Evolutionary conservation across 2,113 vertebrate genomes (phyloP), one percentile per base, ranked within the genome.

Genomic region (Phyllostomus hastatus): DNA sequence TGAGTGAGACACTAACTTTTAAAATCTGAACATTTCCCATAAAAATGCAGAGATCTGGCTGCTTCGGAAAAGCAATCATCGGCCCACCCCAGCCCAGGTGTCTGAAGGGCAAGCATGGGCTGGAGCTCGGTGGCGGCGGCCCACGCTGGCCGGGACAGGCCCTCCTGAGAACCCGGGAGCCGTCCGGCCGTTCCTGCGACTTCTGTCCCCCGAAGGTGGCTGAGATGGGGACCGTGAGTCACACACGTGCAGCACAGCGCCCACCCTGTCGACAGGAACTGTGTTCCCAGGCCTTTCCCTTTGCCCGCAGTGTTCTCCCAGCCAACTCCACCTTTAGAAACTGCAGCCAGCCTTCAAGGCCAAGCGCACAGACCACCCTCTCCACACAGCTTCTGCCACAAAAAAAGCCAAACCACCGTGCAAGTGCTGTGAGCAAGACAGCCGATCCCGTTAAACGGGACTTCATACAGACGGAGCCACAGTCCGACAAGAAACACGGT

Each of bases 191-290:
- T 0, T 11, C 46, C 61, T 15, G 22, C 26, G 35, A 19, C 73
- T n/a, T 19, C 38, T 50, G n/a, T 4, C 8, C 31, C 85, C 22
- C 2, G 3, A 22, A 10, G 33, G 64, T 19, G 10, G n/a, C 54
- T 33, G 46, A 43, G 75, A 41, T 33, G 57, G 67, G 35, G 50
- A 20, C 35, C 48, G 8, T 0, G 15, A 61, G 66, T 11, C 0
- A 1, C 24, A 10, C 35, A 20, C 33, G 1, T 14, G 17, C 1
- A 7, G 15, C 26, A 22, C 1, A 0, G 5, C 15, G 3, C 57
- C 46, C 61, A 2, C 6, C 35, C 11, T 38, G 6, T 9, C 4
- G 33, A 24, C 3, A 19, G 22, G 19, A 28, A 16, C 80, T 33
- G 17, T 24, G 46, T 7, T 61, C 75, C 50, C 5, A 4, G 26